Evolutionary conservation across 2,888 invertebrate species (phyloP).

Genomic region (Megastigmus dorsalis): DNA sequence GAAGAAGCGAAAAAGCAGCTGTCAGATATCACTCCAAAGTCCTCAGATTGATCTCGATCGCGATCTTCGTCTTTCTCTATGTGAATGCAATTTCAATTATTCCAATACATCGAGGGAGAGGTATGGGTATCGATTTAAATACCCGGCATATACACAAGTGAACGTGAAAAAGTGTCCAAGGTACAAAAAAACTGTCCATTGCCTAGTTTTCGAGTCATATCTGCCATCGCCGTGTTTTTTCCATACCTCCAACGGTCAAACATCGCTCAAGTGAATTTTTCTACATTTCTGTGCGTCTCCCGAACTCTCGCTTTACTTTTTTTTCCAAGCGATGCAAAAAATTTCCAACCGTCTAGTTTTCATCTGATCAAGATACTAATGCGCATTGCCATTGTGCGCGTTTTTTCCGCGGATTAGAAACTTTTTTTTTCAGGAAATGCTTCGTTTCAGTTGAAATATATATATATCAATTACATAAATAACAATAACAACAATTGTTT

Average conservation of each 20-base stretch:
- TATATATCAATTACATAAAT: neutral
- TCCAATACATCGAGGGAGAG: too few species aligned
- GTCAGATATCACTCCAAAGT: slow-evolving; percentile 29
- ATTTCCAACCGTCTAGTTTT: slow-evolving; percentile 25
- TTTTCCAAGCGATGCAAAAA: neutral
- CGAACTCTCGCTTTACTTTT: neutral
- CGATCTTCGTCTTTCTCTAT: slow-evolving; percentile 3
- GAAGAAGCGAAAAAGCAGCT: slow-evolving; percentile 9
- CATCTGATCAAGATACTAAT: slow-evolving; percentile 33
- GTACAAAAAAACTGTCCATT: slow-evolving; percentile 14
- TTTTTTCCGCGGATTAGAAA: neutral
- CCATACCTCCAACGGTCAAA: slow-evolving; percentile 49
- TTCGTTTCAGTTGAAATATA: neutral
- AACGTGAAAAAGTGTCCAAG: slow-evolving; percentile 7
- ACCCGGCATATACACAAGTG: neutral
- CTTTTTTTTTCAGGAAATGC: neutral
- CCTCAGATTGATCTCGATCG: slow-evolving; percentile 34
- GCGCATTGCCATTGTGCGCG: neutral
- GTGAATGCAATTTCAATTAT: slow-evolving; percentile 33
- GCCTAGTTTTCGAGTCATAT: slow-evolving; percentile 3
- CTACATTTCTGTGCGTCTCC: neutral
- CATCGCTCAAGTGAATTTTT: slow-evolving; percentile 16
- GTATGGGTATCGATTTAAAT: slow-evolving; percentile 45
- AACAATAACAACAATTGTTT: too few species aligned
- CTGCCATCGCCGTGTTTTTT: slow-evolving; percentile 17